phyloP scores from a whole-genome alignment of 53 echinoderm and acorn worm genomes.

The Apostichopus leukothele region DNA sequence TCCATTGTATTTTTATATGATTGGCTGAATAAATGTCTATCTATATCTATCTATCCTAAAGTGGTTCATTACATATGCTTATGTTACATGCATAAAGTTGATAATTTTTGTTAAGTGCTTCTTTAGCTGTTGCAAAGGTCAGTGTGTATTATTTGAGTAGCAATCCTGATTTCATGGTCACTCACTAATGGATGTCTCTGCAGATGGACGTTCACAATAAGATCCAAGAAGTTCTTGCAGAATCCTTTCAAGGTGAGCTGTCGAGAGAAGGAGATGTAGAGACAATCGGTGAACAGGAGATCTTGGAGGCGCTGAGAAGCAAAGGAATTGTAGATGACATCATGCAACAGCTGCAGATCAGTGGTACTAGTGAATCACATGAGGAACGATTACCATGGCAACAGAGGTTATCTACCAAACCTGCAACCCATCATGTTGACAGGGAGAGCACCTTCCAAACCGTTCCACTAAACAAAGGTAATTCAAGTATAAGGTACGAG shows the following conservation, averaged over 20 bases:
- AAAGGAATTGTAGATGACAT: constrained; percentile 86
- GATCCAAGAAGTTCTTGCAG: constrained; percentile 77
- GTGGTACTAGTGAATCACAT: background rate
- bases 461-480: constrained; percentile 90
- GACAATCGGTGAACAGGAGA: constrained; percentile 76
- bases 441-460: constrained; percentile 57
- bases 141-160: too few relatives aligned
- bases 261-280: constrained; percentile 7
- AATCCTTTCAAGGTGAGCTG: constrained; percentile 62
- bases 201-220: constrained; percentile 90
- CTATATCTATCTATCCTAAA: too few relatives aligned
- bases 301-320: constrained; percentile 68
- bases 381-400: constrained; percentile 47
- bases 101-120: too few relatives aligned
- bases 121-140: too few relatives aligned
- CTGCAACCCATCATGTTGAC: constrained; percentile 76
- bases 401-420: constrained; percentile 35
- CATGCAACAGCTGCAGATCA: constrained; percentile 77
- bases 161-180: background rate
- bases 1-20: too few relatives aligned
- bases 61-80: too few relatives aligned
- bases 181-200: background rate
- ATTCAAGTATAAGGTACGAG: too few relatives aligned
- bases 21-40: too few relatives aligned
- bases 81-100: too few relatives aligned